Evolutionary conservation across 2,888 invertebrate species (phyloP).

Genomic region (Drosophila villosipedis): DNA sequence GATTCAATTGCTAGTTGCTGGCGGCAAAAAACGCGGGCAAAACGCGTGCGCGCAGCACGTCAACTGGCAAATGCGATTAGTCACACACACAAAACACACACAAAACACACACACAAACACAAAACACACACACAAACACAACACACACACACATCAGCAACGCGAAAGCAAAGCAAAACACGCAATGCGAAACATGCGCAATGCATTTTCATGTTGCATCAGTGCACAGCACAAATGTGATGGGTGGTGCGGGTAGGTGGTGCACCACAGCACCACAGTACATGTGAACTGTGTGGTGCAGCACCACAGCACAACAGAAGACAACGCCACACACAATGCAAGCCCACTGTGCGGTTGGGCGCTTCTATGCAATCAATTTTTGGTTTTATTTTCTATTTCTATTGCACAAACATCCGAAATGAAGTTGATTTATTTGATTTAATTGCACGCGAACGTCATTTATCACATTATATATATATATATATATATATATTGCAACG

Average conservation of each 20-base stretch:
- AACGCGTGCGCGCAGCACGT: constrained; percentile 65
- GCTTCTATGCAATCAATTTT: constrained; percentile 38
- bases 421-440: constrained; percentile 35
- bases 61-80: constrained; percentile 53
- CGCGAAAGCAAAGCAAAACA: constrained; percentile 42
- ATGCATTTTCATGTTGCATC: constrained; percentile 69
- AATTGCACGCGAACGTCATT: constrained; percentile 31
- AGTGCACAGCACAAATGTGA: constrained; percentile 40
- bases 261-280: neutral
- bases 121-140: neutral
- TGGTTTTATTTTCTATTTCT: constrained; percentile 10
- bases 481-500: constrained; percentile 24
- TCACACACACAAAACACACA: constrained; percentile 26
- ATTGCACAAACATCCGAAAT: constrained; percentile 50
- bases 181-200: constrained; percentile 69
- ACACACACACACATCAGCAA: neutral
- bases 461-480: constrained; percentile 3
- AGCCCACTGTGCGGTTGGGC: constrained; percentile 52
- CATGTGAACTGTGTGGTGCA: neutral
- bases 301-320: neutral
- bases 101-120: no score
- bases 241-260: neutral
- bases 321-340: constrained; percentile 37
- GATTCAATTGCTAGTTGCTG: neutral
- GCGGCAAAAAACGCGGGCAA: constrained; percentile 53